phyloP scores from a whole-genome alignment of 2,888 invertebrate species.

The Acholoe squamosa region DNA sequence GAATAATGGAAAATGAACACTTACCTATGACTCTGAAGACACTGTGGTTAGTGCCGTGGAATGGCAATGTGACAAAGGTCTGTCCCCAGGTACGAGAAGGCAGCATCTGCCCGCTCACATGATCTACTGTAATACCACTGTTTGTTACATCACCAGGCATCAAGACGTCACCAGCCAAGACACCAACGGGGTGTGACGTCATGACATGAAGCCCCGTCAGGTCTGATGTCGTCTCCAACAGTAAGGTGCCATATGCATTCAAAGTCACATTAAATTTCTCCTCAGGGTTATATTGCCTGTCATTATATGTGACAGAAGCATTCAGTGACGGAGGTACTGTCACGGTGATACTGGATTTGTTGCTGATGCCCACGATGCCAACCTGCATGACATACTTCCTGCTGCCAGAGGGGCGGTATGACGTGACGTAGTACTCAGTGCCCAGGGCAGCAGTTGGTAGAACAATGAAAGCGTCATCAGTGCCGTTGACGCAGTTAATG shows the following conservation, averaged over 20 bases:
- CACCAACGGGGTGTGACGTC: constrained; percentile 31
- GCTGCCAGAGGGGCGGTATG: constrained; percentile 49
- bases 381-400: constrained; percentile 9
- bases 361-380: constrained; percentile 43
- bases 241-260: not conserved
- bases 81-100: constrained; percentile 63
- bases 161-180: constrained; percentile 41
- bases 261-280: constrained; percentile 22
- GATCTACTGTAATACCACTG: not conserved
- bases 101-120: constrained; percentile 54
- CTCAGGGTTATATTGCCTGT: not conserved
- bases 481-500: constrained; percentile 37
- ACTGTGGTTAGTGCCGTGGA: not conserved
- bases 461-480: constrained; percentile 54
- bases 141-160: not conserved
- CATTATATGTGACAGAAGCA: not conserved
- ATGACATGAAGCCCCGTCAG: constrained; percentile 34
- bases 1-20: not conserved
- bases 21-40: constrained; percentile 58
- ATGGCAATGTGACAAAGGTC: constrained; percentile 57
- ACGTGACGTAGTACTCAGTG: constrained; percentile 62
- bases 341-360: constrained; percentile 20
- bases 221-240: constrained; percentile 23
- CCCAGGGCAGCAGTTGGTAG: constrained; percentile 53
- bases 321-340: not conserved